Evolutionary conservation across 1,140 invertebrate species (phyloP), one percentile per base, ranked within the genome.

Genomic region (Drosophila tropicalis): DNA sequence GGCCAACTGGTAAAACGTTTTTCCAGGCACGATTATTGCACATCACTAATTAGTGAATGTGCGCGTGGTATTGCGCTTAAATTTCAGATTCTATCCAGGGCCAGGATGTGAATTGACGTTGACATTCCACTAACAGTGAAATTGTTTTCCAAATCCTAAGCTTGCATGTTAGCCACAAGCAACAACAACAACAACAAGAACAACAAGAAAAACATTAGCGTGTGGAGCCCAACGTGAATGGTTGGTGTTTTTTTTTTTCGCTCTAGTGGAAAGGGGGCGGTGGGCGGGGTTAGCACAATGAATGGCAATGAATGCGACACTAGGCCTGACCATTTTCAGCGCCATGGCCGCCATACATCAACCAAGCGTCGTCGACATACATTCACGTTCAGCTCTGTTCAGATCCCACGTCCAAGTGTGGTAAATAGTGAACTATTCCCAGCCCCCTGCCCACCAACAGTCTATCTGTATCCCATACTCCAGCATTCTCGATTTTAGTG

Each of bases 41-140:
- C 83, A 87, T 86, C 83, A 86, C 83, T 86, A 86, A 86, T 86
- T 86, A 86, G 83, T 83, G 83, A 86, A 84, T 81, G 81, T 85
- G 81, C 76, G 73, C 73, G 62, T 58, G 67, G 67, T 74, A 74
- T 65, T 65, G 66, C 83, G 76, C 83, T 81, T 79, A 76, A 79
- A 86, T 87, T 82, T 87, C 64, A 78, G 67, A 67, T 87, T 85
- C 72, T 47, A 17, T 40, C 41, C 54, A 55, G 47, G 29, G 66
- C 51, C 34, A 60, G 62, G 56, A 72, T 47, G 54, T 54, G 67
- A 75, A 67, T 84, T 86, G 83, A 86, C 83, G 83, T 87, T 87
- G 83, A 87, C 83, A 86, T 86, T 86, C 83, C 79, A 87, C 83
- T 87, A 86, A 87, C 83, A 87, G 83, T 77, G 76, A 86, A 86